Conservation (phyloP, 2,113 vertebrate species). For the Tragelaphus strepsiceros region DNA sequence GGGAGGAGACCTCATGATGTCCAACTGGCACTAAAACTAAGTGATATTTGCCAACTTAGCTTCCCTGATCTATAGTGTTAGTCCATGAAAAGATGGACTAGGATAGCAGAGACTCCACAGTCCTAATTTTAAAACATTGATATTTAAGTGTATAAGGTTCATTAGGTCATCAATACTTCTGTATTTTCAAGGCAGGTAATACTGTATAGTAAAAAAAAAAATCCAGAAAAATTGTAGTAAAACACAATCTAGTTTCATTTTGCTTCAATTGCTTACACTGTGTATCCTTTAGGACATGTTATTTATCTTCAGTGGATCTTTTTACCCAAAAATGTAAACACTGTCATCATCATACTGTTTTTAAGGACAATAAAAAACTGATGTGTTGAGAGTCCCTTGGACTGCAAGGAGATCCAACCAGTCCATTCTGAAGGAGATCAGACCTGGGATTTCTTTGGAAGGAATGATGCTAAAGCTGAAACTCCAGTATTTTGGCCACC, state of each 20-base stretch:
- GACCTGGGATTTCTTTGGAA: no score
- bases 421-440: no score
- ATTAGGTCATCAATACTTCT: background rate
- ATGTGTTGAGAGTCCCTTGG: background rate
- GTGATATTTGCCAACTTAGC: background rate
- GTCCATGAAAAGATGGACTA: background rate
- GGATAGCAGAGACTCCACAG: background rate
- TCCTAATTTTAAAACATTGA: background rate
- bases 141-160: background rate
- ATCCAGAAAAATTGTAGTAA: no score
- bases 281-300: background rate
- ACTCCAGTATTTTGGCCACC: no score
- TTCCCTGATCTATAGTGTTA: background rate
- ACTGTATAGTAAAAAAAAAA: background rate
- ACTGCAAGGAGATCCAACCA: no score
- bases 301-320: background rate
- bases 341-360: background rate
- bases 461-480: no score
- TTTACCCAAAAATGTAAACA: background rate
- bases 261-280: no score
- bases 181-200: background rate
- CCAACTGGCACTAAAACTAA: background rate
- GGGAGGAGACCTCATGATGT: background rate
- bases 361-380: background rate
- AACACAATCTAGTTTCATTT: background rate